phyloP scores from a whole-genome alignment of 2,113 vertebrate genomes.

The Penelope pileata region DNA sequence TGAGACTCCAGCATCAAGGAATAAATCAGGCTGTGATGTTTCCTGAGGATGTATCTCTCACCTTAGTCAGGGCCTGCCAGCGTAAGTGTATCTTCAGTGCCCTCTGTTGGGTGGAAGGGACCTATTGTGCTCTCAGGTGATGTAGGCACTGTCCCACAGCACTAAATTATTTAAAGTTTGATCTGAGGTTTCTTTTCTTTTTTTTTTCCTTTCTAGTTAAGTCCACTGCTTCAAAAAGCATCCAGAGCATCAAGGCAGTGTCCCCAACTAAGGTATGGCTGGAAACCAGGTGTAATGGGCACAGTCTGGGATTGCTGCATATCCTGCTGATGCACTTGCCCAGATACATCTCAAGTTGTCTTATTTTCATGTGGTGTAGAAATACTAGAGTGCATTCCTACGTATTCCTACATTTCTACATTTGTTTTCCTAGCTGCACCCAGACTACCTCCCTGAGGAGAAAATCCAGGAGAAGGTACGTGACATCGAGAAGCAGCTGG shows the following conservation, averaged over 20 bases:
- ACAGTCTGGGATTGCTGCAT: neutral
- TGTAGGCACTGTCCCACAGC: neutral
- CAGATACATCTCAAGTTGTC: neutral
- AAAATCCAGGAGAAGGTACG: conserved; percentile 85
- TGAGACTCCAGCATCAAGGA: neutral
- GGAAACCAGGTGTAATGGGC: neutral
- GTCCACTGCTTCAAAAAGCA: neutral
- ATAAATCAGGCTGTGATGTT: neutral
- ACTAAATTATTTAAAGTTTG: neutral
- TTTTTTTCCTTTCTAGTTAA: conserved; percentile 48
- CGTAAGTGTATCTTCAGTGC: neutral
- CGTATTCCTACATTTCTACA: too few relatives aligned
- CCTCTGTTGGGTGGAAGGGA: neutral
- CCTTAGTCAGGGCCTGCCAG: rapidly evolving
- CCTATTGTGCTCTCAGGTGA: neutral
- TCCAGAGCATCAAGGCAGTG: neutral
- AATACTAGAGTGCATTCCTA: neutral
- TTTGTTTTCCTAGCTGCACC: conserved; percentile 68
- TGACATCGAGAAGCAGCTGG: conserved; percentile 85
- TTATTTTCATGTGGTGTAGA: too few relatives aligned
- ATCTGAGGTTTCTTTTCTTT: neutral
- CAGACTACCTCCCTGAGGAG: conserved; percentile 78
- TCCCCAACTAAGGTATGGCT: conserved; percentile 68
- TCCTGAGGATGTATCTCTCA: neutral
- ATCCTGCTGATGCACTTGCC: neutral